phyloP scores from a whole-genome alignment of 2,888 invertebrate species.

The Cantharis flavilabris region DNA sequence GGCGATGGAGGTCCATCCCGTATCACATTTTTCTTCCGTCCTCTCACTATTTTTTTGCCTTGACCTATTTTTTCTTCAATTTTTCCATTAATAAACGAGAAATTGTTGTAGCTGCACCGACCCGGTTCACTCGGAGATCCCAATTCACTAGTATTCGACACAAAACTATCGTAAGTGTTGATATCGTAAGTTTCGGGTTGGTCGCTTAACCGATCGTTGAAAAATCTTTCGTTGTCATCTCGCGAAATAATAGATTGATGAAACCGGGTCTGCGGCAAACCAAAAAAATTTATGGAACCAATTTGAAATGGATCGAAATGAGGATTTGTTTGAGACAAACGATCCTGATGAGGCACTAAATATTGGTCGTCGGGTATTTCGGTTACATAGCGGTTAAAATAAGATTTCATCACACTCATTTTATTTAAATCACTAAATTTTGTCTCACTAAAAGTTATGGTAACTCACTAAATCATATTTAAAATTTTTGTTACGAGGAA shows the following conservation, averaged over 20 bases:
- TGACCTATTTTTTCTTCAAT: constrained; percentile 23
- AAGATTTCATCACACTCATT: constrained; percentile 43
- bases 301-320: constrained; percentile 18
- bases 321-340: constrained; percentile 12
- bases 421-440: not conserved
- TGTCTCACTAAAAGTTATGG: not conserved
- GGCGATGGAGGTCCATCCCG: constrained; percentile 48
- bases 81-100: constrained; percentile 36
- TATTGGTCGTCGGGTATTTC: constrained; percentile 29
- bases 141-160: constrained; percentile 44
- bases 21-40: constrained; percentile 41
- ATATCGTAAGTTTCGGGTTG: constrained; percentile 44
- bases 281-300: constrained; percentile 27
- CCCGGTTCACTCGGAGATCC: constrained; percentile 45
- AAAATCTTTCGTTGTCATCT: constrained; percentile 7
- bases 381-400: constrained; percentile 40
- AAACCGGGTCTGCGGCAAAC: constrained; percentile 10
- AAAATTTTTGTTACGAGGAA: not conserved
- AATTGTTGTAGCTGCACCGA: constrained; percentile 43
- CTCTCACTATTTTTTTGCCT: constrained; percentile 26
- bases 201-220: constrained; percentile 20
- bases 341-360: constrained; percentile 18
- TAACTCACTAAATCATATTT: not conserved
- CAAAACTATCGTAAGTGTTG: constrained; percentile 48
- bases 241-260: constrained; percentile 4